phyloP scores from a whole-genome alignment of 30 jellyfish, hydroid and myxozoan genomes.

The Pelagia noctiluca region DNA sequence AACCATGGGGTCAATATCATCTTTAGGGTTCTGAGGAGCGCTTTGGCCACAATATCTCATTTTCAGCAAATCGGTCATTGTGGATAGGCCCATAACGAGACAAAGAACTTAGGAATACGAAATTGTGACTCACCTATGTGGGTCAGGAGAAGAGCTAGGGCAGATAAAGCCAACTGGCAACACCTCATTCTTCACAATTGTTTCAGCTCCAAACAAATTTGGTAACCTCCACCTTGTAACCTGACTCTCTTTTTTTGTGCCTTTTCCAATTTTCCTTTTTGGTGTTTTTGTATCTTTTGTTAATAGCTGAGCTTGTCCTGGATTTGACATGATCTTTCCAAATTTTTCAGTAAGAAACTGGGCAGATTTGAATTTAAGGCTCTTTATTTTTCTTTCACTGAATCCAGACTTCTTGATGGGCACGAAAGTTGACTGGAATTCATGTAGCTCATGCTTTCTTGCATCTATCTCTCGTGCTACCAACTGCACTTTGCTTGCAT shows the following conservation, averaged over 20 bases:
- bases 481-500: slow-evolving; percentile 5
- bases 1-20: too few species aligned
- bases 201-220: background rate
- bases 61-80: too few species aligned
- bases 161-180: background rate
- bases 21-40: too few species aligned
- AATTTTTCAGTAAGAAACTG: slow-evolving; percentile 16
- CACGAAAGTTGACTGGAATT: too few species aligned
- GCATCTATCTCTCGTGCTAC: slow-evolving; percentile 29
- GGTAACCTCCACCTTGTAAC: background rate
- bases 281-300: background rate
- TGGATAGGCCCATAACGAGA: too few species aligned
- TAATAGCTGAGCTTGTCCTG: too few species aligned
- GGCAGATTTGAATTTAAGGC: slow-evolving; percentile 12
- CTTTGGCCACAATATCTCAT: too few species aligned
- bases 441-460: too few species aligned
- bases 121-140: too few species aligned
- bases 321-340: background rate
- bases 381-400: slow-evolving; percentile 4
- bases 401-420: too few species aligned
- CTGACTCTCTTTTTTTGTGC: background rate
- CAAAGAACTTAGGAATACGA: too few species aligned
- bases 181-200: background rate
- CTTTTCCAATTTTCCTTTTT: background rate
- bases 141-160: background rate